These are phyloP conservation scores for Gryllus longicercus DNA, from an alignment of 2,888 invertebrate genomes.

Conservation along the genomic window DNA sequence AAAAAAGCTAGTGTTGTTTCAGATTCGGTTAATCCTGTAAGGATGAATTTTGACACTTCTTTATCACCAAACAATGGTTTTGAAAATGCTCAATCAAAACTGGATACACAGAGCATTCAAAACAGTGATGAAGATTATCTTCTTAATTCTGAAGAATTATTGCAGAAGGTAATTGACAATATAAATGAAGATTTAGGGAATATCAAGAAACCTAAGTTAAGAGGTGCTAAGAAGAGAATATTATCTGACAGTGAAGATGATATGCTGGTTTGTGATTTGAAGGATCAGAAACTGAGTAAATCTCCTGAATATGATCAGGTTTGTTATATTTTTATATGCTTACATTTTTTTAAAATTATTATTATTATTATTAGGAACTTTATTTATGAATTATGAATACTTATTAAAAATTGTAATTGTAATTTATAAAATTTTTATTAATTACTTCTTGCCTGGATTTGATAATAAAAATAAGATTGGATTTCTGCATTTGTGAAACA, in stretches of 20 bases:
- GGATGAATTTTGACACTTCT: too few species aligned
- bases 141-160: not conserved
- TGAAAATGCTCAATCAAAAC: not conserved
- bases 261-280: not conserved
- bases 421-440: too few species aligned
- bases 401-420: too few species aligned
- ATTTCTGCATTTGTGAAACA: too few species aligned
- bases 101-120: not conserved
- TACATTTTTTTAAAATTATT: too few species aligned
- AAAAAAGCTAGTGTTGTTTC: not conserved
- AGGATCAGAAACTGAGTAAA: not conserved
- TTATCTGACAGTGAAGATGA: not conserved
- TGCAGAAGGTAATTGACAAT: not conserved
- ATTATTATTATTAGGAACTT: too few species aligned
- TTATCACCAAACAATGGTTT: not conserved
- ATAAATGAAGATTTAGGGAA: not conserved
- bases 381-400: too few species aligned
- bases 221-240: not conserved
- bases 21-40: not conserved
- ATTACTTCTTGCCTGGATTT: too few species aligned
- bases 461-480: too few species aligned
- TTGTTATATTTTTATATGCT: too few species aligned
- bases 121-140: not conserved
- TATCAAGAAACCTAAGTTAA: not conserved
- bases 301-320: slow-evolving; percentile 1